Evolutionary conservation across 2,113 vertebrate genomes (phyloP).

Genomic region (Suncus etruscus): DNA sequence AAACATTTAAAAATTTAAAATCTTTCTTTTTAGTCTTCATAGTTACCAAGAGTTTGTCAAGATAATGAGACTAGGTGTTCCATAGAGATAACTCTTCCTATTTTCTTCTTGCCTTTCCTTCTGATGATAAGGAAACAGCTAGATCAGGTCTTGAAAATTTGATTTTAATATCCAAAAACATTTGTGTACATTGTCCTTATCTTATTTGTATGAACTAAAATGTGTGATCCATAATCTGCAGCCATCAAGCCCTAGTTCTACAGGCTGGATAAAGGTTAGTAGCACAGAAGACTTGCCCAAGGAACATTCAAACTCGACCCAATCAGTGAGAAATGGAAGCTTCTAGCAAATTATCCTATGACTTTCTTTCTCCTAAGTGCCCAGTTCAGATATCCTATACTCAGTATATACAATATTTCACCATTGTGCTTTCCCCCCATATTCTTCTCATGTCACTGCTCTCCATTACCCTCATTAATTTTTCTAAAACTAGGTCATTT

Average conservation of each 20-base stretch:
- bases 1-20: not conserved
- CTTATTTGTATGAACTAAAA: not conserved
- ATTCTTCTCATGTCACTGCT: not conserved
- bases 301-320: not conserved
- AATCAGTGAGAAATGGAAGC: not conserved
- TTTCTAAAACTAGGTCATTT: not conserved
- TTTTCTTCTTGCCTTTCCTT: too few relatives aligned
- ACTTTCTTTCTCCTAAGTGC: not conserved
- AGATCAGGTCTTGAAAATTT: slow-evolving; percentile 2
- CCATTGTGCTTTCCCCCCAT: too few relatives aligned
- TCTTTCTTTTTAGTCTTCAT: not conserved
- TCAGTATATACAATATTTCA: not conserved
- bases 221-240: not conserved
- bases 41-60: slow-evolving; percentile 22
- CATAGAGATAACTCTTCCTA: too few relatives aligned
- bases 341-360: not conserved
- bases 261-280: not conserved
- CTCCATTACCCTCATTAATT: slow-evolving; percentile 5
- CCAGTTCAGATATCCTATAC: not conserved
- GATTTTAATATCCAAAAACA: not conserved
- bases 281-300: not conserved
- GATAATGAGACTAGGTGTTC: not conserved
- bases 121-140: not conserved
- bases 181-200: not conserved
- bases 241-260: not conserved